A percentile compares a stretch with the other conserved stretches of the same genome.
These are phyloP conservation scores for Benthosema pterotum DNA, from an alignment of 2,797 vertebrate species.

Conservation along the genomic window DNA sequence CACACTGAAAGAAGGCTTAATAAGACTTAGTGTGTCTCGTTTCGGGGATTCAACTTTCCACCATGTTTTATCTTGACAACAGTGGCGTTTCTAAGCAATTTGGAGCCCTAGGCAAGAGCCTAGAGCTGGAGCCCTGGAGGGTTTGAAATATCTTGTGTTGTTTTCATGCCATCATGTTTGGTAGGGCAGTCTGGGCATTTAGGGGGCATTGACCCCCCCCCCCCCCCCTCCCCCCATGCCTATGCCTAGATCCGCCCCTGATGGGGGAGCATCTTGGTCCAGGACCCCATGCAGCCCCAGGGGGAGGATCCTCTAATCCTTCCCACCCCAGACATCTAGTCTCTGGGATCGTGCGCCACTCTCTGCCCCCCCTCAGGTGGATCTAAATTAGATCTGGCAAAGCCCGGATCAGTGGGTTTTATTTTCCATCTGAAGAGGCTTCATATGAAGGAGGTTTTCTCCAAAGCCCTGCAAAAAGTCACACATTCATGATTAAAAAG, in stretches of 20 bases:
- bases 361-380: constrained; percentile 59
- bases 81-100: too few species aligned
- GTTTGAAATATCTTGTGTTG: too few species aligned
- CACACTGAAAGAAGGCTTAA: constrained; percentile 46
- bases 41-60: constrained; percentile 33
- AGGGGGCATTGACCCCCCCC: too few species aligned
- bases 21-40: constrained; percentile 31
- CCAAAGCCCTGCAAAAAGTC: constrained; percentile 39
- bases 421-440: constrained; percentile 40
- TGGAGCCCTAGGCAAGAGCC: too few species aligned
- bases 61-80: constrained; percentile 42
- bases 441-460: constrained; percentile 55
- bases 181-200: too few species aligned
- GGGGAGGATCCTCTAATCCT: constrained; percentile 63
- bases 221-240: too few species aligned
- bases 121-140: too few species aligned
- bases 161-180: too few species aligned
- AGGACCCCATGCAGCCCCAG: constrained; percentile 39
- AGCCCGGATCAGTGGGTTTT: constrained; percentile 66
- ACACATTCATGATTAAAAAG: constrained; percentile 27
- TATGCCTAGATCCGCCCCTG: too few species aligned
- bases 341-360: constrained; percentile 58
- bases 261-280: constrained; percentile 26
- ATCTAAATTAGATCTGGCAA: constrained; percentile 76
- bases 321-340: constrained; percentile 61